Percentiles rank a stretch among this genome's conserved stretches.
Conservation (phyloP, 2,113 vertebrate species). For the Alces alces region DNA sequence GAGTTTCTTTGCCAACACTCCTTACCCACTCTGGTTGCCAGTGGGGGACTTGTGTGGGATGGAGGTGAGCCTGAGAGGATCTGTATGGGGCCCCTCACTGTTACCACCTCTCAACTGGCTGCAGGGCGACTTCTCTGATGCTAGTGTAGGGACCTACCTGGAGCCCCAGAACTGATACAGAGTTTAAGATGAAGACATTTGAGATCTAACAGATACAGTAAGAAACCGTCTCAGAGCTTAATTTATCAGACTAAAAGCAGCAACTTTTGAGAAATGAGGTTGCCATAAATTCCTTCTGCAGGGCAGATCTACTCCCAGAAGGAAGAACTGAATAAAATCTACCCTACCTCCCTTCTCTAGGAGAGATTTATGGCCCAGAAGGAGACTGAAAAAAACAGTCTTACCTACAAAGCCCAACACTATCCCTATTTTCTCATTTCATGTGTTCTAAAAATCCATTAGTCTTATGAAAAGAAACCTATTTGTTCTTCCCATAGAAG, state of each 20-base stretch:
- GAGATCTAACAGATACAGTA: background rate
- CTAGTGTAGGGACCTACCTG: background rate
- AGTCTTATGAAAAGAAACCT: background rate
- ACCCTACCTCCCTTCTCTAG: background rate
- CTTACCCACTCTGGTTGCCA: fast-evolving
- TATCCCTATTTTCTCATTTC: background rate
- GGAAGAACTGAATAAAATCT: background rate
- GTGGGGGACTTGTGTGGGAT: background rate
- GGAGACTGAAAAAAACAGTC: background rate
- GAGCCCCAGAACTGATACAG: background rate
- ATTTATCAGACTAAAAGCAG: background rate
- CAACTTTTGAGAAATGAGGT: background rate
- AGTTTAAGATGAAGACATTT: background rate
- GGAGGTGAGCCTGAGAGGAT: fast-evolving
- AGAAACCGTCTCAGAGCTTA: background rate
- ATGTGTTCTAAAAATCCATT: background rate
- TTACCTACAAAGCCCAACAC: background rate
- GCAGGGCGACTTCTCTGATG: background rate
- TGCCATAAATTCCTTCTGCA: background rate
- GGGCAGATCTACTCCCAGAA: background rate
- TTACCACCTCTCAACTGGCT: background rate
- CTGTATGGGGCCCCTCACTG: background rate
- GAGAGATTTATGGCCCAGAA: background rate
- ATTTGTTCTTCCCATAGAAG: background rate
- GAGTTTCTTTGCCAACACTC: background rate